Percentiles rank a stretch among this genome's conserved stretches.
Conservation (phyloP, 2,888 invertebrate species). For the Erannis defoliaria region DNA sequence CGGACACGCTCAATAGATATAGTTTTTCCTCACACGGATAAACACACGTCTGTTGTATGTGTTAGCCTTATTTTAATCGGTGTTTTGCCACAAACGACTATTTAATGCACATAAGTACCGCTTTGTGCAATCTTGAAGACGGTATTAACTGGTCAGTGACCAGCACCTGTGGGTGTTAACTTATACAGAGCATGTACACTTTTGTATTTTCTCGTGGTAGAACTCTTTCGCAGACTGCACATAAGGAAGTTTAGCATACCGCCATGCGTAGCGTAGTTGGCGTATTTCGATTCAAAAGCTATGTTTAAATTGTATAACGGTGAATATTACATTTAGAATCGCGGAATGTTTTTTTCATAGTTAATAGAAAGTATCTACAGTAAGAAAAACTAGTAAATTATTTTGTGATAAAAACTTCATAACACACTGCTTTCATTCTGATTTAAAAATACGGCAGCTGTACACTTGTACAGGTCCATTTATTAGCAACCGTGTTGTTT, state of each 20-base stretch:
- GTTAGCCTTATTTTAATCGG: constrained; percentile 20
- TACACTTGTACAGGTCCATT: no score
- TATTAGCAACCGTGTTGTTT: no score
- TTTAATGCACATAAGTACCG: constrained; percentile 40
- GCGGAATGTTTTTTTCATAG: no score
- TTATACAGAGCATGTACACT: constrained; percentile 30
- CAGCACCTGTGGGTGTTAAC: constrained; percentile 42
- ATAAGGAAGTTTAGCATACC: no score
- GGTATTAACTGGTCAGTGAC: constrained; percentile 46
- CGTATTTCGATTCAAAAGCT: background rate
- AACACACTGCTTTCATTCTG: no score
- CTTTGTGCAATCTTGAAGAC: constrained; percentile 34
- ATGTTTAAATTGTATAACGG: no score
- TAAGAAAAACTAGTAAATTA: no score
- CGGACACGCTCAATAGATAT: background rate
- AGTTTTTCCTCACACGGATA: constrained; percentile 15
- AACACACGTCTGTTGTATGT: constrained; percentile 5
- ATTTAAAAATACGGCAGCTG: no score
- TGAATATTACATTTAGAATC: no score
- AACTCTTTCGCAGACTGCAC: background rate
- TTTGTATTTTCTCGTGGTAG: constrained; percentile 5
- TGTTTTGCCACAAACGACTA: constrained; percentile 39
- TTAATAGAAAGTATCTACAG: no score
- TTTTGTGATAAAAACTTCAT: no score
- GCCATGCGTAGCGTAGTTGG: no score